Evolutionary conservation across 2,888 invertebrate genomes (phyloP).

Genomic region (Dione vanillae): DNA sequence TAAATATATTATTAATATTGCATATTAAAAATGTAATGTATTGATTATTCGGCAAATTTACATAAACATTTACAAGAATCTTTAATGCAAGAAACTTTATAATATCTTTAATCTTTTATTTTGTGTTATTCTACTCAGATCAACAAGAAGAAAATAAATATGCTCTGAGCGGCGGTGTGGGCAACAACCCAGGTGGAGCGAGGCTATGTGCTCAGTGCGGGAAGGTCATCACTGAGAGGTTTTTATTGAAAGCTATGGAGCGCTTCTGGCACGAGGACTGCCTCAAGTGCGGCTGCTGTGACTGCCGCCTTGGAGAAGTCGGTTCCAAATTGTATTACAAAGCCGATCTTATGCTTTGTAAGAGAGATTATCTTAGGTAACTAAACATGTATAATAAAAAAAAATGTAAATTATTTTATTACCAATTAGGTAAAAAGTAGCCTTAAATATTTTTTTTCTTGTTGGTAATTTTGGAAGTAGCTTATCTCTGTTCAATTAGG

Average conservation of each 20-base stretch:
- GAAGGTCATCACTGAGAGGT: conserved; percentile 92
- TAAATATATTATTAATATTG: background rate
- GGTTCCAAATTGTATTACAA: conserved; percentile 96
- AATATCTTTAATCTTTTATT: background rate
- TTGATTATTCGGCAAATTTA: background rate
- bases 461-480: too few species aligned
- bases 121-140: conserved; percentile 58
- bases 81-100: background rate
- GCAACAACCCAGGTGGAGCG: conserved; percentile 65
- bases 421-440: background rate
- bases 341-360: conserved; percentile 95
- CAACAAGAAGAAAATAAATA: conserved; percentile 80
- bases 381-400: background rate
- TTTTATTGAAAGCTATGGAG: conserved; percentile 93
- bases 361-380: conserved; percentile 95
- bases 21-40: background rate
- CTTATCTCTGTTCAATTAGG: too few species aligned
- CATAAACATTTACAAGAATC: background rate
- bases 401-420: background rate
- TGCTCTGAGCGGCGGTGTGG: conserved; percentile 62
- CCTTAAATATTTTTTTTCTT: too few species aligned
- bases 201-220: conserved; percentile 94
- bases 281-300: conserved; percentile 95
- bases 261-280: conserved; percentile 98
- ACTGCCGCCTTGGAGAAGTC: conserved; percentile 96